phyloP scores from a whole-genome alignment of 2,888 invertebrate species.

The Flabesymbios commensalis region DNA sequence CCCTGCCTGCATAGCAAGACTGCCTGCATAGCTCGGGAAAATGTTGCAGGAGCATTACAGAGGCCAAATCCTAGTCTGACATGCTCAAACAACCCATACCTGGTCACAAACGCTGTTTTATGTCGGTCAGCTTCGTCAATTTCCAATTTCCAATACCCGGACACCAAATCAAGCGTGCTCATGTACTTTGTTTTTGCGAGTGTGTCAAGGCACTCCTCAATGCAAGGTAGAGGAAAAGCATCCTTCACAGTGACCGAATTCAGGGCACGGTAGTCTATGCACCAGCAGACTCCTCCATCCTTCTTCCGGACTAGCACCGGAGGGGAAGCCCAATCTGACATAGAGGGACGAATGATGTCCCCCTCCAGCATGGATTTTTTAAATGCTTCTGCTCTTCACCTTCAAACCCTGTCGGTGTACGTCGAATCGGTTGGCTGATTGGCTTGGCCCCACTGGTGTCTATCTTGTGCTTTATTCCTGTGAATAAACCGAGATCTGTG shows the following conservation, averaged over 20 bases:
- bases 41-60: slow-evolving; percentile 9
- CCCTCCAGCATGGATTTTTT: slow-evolving; percentile 3
- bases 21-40: slow-evolving; percentile 9
- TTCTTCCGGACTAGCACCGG: slow-evolving; percentile 26
- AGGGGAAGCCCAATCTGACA: slow-evolving; percentile 10
- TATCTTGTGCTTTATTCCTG: neutral
- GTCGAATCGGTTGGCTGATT: neutral
- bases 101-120: slow-evolving; percentile 18
- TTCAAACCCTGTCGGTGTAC: neutral
- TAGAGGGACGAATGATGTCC: slow-evolving; percentile 7
- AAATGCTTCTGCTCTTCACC: neutral
- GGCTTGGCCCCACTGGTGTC: neutral
- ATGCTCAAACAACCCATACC: slow-evolving; percentile 10
- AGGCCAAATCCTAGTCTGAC: slow-evolving; percentile 12
- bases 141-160: slow-evolving; percentile 39
- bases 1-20: slow-evolving; percentile 7
- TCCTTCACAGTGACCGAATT: slow-evolving; percentile 29
- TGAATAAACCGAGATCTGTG: slow-evolving; percentile 1
- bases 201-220: slow-evolving; percentile 25
- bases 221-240: slow-evolving; percentile 27
- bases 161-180: slow-evolving; percentile 30
- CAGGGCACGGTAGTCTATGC: slow-evolving; percentile 27
- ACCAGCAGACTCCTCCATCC: slow-evolving; percentile 22
- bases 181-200: slow-evolving; percentile 34
- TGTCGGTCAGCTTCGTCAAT: slow-evolving; percentile 3